phyloP scores from a whole-genome alignment of 2,888 invertebrate genomes.

The Chaetoderma sp. region DNA sequence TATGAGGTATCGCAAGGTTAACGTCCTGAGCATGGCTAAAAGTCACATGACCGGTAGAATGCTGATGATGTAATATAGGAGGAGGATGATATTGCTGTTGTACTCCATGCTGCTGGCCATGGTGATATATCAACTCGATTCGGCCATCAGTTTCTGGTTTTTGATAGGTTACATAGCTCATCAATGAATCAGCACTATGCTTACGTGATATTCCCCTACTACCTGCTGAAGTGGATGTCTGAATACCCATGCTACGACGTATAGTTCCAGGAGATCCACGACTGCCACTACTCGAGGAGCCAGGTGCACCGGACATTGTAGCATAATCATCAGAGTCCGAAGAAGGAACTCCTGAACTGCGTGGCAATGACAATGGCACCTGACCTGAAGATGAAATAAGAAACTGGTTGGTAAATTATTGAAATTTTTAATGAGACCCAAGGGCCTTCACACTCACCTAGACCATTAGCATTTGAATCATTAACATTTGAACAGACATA shows the following conservation, averaged over 20 bases:
- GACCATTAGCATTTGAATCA: no score
- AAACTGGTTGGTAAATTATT: no score
- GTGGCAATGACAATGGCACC: conserved; percentile 7
- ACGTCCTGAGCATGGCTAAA: no score
- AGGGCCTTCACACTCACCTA: no score
- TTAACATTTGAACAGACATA: no score
- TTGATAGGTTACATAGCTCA: conserved; percentile 59
- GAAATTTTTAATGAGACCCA: no score
- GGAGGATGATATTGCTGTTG: conserved; percentile 24
- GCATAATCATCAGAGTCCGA: conserved; percentile 6
- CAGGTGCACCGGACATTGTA: background rate
- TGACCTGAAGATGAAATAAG: no score
- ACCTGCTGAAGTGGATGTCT: conserved; percentile 41
- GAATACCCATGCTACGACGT: conserved; percentile 48
- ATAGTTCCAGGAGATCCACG: conserved; percentile 47
- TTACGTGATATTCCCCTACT: conserved; percentile 41
- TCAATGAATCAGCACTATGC: conserved; percentile 55
- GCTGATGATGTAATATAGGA: no score
- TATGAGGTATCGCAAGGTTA: no score
- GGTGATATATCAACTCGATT: conserved; percentile 31
- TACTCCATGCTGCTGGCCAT: conserved; percentile 35
- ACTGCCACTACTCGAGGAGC: no score
- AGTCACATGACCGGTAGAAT: no score
- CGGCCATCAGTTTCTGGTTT: conserved; percentile 48
- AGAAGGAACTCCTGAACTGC: conserved; percentile 1